Conservation (phyloP, 30 jellyfish, hydroid and myxozoan species). For the Cassiopea andromeda region DNA sequence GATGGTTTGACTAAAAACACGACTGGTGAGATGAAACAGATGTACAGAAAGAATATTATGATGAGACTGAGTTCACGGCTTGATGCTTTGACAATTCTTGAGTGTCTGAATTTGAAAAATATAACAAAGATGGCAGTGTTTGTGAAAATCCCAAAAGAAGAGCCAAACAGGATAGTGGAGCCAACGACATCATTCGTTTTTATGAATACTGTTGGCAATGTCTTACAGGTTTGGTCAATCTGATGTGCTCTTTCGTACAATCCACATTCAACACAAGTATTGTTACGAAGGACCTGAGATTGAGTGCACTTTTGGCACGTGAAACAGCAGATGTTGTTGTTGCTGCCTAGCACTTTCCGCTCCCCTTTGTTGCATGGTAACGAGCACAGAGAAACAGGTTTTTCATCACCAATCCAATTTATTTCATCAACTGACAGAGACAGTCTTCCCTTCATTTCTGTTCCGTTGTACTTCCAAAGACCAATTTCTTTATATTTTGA, state of each 20-base stretch:
- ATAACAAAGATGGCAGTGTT: conserved; percentile 53
- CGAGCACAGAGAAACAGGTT: conserved; percentile 69
- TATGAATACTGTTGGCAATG: conserved; percentile 55
- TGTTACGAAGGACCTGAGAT: conserved; percentile 37
- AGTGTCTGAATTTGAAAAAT: conserved; percentile 60
- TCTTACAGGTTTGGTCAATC: conserved; percentile 6
- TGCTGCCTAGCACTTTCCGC: background rate
- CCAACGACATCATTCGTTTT: background rate
- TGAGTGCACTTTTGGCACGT: conserved; percentile 67
- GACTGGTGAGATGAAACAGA: conserved; percentile 66
- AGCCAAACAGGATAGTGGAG: conserved; percentile 24
- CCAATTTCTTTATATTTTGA: conserved; percentile 28
- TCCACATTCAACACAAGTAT: conserved; percentile 67
- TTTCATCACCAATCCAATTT: conserved; percentile 14
- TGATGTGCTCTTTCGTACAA: conserved; percentile 42
- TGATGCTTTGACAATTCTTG: conserved; percentile 78
- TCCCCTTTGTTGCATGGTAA: conserved; percentile 69
- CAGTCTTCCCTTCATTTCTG: conserved; percentile 6
- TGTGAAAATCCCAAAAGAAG: conserved; percentile 54
- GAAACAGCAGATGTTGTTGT: conserved; percentile 71
- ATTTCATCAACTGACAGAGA: background rate
- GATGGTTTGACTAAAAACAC: conserved; percentile 56
- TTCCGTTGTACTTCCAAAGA: conserved; percentile 3
- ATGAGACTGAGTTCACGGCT: conserved; percentile 86
- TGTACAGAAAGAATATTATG: conserved; percentile 55